Evolutionary conservation across 2,888 invertebrate species (phyloP).

Genomic region (Sussaba pulchella): DNA sequence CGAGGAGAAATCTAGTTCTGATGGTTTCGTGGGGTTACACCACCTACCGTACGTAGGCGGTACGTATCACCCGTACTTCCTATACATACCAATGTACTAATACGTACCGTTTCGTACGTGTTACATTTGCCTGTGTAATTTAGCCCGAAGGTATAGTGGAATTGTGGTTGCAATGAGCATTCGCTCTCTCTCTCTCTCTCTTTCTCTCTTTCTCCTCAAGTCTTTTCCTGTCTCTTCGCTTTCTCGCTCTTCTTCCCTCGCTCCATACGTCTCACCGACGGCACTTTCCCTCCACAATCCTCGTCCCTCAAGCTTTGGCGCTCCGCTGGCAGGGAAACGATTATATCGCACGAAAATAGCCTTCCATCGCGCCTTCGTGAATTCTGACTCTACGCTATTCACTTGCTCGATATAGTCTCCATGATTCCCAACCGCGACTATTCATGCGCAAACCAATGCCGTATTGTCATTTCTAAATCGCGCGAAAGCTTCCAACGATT

Average conservation of each 20-base stretch:
- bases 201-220: too few relatives aligned
- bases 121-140: conserved; percentile 29
- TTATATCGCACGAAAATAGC: conserved; percentile 58
- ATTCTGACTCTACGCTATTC: conserved; percentile 39
- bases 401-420: conserved; percentile 38
- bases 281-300: conserved; percentile 4
- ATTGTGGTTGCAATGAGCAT: conserved; percentile 25
- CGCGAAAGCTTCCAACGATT: neutral
- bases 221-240: too few relatives aligned
- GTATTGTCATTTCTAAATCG: neutral
- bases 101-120: conserved; percentile 36
- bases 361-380: conserved; percentile 20
- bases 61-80: conserved; percentile 25
- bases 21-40: conserved; percentile 18
- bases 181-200: conserved; percentile 38
- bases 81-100: conserved; percentile 14
- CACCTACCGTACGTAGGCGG: neutral
- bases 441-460: conserved; percentile 8
- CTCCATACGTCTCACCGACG: neutral
- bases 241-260: too few relatives aligned
- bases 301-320: conserved; percentile 6
- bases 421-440: conserved; percentile 25
- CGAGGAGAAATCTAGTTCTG: conserved; percentile 1
- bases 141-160: conserved; percentile 19
- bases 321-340: conserved; percentile 44